phyloP scores from a whole-genome alignment of 2,113 vertebrate genomes.

The Myrmecophaga tridactyla region DNA sequence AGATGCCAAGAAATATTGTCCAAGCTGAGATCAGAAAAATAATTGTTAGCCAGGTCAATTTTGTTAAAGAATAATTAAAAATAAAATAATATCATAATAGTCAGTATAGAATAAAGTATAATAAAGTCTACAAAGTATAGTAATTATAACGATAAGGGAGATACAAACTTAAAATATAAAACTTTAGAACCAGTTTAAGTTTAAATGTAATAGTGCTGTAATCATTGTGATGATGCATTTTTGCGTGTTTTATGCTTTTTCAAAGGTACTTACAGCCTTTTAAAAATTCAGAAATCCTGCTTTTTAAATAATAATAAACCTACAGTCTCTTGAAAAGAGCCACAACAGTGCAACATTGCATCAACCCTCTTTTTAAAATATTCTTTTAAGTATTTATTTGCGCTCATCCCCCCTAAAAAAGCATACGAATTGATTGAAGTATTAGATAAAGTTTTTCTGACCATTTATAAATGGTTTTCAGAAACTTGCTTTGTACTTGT shows the following conservation, averaged over 20 bases:
- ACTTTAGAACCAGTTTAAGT: too few relatives aligned
- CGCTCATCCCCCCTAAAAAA: constrained; percentile 58
- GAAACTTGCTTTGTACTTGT: constrained; percentile 57
- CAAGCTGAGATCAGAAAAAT: not conserved
- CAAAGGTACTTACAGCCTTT: too few relatives aligned
- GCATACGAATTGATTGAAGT: constrained; percentile 65
- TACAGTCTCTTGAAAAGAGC: constrained; percentile 29
- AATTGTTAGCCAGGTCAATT: not conserved
- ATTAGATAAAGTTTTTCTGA: constrained; percentile 70
- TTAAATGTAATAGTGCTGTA: too few relatives aligned
- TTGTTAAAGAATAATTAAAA: not conserved
- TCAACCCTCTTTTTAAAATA: constrained; percentile 38
- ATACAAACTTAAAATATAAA: too few relatives aligned
- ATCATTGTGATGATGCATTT: too few relatives aligned
- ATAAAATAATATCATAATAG: too few relatives aligned
- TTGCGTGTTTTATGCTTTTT: too few relatives aligned
- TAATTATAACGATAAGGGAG: too few relatives aligned
- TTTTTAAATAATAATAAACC: constrained; percentile 6
- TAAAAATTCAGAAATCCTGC: too few relatives aligned
- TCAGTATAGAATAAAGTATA: too few relatives aligned
- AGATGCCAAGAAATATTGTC: not conserved
- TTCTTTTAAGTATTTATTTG: constrained; percentile 54
- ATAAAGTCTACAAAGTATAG: too few relatives aligned
- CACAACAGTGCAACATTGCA: not conserved
- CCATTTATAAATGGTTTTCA: constrained; percentile 74